These are phyloP conservation scores for Nymphicus hollandicus DNA, from an alignment of 2,113 vertebrate genomes.

Conservation along the genomic window DNA sequence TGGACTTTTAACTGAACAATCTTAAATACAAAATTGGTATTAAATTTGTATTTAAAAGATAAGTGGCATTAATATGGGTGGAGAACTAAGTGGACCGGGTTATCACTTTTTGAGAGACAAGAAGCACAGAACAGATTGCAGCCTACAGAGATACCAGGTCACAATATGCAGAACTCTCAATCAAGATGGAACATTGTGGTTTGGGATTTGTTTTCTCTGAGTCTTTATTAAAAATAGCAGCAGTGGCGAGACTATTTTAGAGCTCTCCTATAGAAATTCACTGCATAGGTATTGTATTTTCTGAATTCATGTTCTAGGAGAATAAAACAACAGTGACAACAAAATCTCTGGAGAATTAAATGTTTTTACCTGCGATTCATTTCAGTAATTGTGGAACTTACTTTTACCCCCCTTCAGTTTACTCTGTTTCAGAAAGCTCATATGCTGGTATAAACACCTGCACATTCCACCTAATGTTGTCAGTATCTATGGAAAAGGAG, in stretches of 20 bases:
- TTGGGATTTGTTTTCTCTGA: background rate
- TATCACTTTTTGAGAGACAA: background rate
- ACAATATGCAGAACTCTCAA: background rate
- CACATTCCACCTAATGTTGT: background rate
- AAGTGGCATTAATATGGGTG: background rate
- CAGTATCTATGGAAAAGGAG: background rate
- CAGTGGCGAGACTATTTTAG: background rate
- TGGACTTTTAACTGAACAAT: background rate
- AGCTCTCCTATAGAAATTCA: background rate
- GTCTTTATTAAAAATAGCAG: background rate
- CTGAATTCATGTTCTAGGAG: background rate
- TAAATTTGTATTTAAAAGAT: background rate
- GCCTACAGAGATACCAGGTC: background rate
- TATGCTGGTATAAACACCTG: rapidly evolving
- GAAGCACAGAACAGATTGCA: background rate
- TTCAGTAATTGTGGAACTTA: background rate
- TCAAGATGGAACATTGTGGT: background rate
- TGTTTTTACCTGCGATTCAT: background rate
- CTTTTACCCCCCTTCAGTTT: background rate
- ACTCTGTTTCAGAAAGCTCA: background rate
- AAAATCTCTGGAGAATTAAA: background rate
- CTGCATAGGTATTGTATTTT: background rate
- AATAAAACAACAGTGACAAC: background rate
- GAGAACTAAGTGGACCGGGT: background rate
- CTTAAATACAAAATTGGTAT: background rate